A percentile compares a stretch with the other conserved stretches of the same genome.
phyloP scores from a whole-genome alignment of 2,888 invertebrate genomes.

The Drosophila subquinaria region DNA sequence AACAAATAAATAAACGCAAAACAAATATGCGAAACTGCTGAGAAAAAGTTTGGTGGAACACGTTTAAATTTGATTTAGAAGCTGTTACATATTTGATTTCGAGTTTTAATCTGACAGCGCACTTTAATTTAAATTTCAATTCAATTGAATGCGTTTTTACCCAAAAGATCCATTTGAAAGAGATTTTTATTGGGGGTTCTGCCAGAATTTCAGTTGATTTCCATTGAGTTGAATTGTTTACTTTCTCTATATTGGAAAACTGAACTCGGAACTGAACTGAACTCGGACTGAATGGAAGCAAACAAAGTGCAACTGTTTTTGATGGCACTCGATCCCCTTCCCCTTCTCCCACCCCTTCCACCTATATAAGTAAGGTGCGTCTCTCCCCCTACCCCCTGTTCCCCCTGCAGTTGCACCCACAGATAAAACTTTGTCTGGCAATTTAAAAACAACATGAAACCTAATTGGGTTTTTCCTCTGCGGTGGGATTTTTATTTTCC shows the following conservation, averaged over 20 bases:
- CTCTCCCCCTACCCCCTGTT: not conserved
- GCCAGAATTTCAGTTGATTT: slow-evolving; percentile 5
- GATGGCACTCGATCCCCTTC: slow-evolving; percentile 3
- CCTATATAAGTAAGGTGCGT: not conserved
- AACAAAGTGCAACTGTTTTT: slow-evolving; percentile 37
- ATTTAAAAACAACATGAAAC: slow-evolving; percentile 42
- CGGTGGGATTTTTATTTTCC: slow-evolving; percentile 15
- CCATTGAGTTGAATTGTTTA: slow-evolving; percentile 11
- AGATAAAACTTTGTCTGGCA: slow-evolving; percentile 46
- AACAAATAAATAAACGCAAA: not conserved
- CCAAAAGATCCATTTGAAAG: slow-evolving; percentile 2
- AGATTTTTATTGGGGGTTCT: slow-evolving; percentile 6
- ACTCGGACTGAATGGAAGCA: not conserved
- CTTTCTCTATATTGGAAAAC: slow-evolving; percentile 3
- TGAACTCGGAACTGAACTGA: not conserved
- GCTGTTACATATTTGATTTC: slow-evolving; percentile 8
- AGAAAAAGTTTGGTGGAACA: not conserved
- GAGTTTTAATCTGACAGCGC: slow-evolving; percentile 8
- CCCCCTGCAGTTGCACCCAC: slow-evolving; percentile 13
- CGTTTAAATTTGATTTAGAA: not conserved
- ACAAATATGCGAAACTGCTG: not conserved
- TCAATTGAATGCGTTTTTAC: slow-evolving; percentile 5
- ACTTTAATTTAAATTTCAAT: slow-evolving; percentile 19
- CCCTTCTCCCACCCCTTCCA: not conserved
- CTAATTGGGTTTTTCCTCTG: slow-evolving; percentile 53